phyloP scores from a whole-genome alignment of 2,888 invertebrate species.

The Agrotis clavis region DNA sequence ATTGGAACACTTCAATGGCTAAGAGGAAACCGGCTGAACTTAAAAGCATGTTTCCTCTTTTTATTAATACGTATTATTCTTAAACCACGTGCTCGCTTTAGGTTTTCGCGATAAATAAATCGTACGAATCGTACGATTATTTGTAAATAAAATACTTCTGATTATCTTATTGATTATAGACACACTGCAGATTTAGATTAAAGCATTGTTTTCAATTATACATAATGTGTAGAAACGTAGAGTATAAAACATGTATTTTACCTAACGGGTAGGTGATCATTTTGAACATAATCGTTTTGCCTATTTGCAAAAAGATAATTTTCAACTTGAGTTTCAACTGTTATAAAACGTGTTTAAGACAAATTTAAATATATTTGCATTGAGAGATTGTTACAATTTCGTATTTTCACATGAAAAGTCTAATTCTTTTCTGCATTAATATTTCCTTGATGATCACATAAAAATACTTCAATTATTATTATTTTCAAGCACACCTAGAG shows the following conservation, averaged over 20 bases:
- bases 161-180: conserved; percentile 36
- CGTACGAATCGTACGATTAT: conserved; percentile 12
- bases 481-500: conserved; percentile 31
- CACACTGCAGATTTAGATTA: conserved; percentile 15
- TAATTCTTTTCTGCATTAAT: neutral
- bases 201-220: conserved; percentile 15
- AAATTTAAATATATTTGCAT: conserved; percentile 20
- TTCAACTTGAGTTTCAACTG: neutral
- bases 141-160: conserved; percentile 14
- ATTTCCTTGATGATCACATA: neutral
- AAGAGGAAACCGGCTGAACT: too few relatives aligned
- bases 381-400: neutral
- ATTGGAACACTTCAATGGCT: too few relatives aligned
- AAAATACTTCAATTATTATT: conserved; percentile 11
- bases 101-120: conserved; percentile 14
- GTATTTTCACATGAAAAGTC: neutral
- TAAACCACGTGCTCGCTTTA: conserved; percentile 2
- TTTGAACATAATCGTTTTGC: too few relatives aligned
- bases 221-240: neutral
- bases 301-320: too few relatives aligned
- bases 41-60: too few relatives aligned
- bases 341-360: neutral
- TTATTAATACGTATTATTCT: neutral
- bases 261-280: too few relatives aligned
- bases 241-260: neutral